Base-by-base conservation (phyloP, 2,113 vertebrate genomes). In the Meriones unguiculatus region DNA sequence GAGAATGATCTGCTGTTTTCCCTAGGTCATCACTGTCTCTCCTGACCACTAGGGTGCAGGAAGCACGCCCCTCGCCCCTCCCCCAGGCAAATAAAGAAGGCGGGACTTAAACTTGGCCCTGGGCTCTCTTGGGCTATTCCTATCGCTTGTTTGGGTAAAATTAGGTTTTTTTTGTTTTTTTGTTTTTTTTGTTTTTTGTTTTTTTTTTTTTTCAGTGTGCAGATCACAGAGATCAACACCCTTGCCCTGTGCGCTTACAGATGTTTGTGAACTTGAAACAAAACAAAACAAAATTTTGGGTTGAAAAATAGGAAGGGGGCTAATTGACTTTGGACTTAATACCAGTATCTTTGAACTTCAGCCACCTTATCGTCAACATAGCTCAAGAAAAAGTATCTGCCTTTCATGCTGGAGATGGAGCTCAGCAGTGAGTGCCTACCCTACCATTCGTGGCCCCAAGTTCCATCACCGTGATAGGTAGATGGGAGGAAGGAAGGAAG, bases 291-390 rank as follows among this genome's bases (percentile, higher is more conserved):
- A 59, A 78, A 81, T 30, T 20, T 41, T 46, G 24, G 35, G 50
- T 77, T 46, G 41, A 80, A 84, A 75, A 78, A 57, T 81, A 14
- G 24, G 65, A 92, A 93, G n/a, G 38, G 7, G 41, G 0, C 30
- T 57, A 46, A 25, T 50, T 89, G 93, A 81, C 64, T 93, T 94
- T 78, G 94, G 76, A 76, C 41, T 65, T n/a, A 46, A n/a, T 22
- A 35, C 7, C 32, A 67, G 18, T 52, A 20, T 94, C 87, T 59
- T 86, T 87, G 80, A 90, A 50, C 84, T 81, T 57, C 0, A 5
- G 78, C 41, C 86, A 50, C 57, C 41, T 87, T 78, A 88, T 70
- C 52, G 95, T 87, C 87, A 94, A 84, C 94, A 77, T 70, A 46
- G 59, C 13, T 15, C 50, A 18, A 85, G n/a, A 84, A 73, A n/a